phyloP scores from a whole-genome alignment of 2,888 invertebrate species.

The Lagria hirta region DNA sequence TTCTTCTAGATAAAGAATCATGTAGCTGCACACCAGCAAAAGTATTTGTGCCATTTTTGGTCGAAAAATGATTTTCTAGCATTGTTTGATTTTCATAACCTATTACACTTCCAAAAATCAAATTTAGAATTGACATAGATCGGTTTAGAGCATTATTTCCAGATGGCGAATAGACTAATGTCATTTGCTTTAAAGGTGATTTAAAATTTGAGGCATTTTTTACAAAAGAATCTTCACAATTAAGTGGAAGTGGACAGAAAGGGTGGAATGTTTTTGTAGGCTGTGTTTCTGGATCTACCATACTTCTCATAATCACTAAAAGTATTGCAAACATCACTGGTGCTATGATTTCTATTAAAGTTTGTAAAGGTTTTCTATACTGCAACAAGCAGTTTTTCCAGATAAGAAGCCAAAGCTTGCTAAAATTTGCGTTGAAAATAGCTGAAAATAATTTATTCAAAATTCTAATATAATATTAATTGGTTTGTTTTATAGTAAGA shows the following conservation, averaged over 20 bases:
- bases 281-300: conserved; percentile 60
- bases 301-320: conserved; percentile 68
- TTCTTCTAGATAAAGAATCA: conserved; percentile 54
- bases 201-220: too few species aligned
- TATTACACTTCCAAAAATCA: conserved; percentile 1
- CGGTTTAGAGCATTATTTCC: conserved; percentile 21
- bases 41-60: conserved; percentile 30
- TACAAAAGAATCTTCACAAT: too few species aligned
- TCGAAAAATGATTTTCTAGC: conserved; percentile 32
- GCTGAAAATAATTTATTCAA: too few species aligned
- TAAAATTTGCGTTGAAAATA: too few species aligned
- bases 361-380: conserved; percentile 69
- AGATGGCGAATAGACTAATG: conserved; percentile 34
- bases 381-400: conserved; percentile 85
- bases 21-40: conserved; percentile 64
- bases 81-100: conserved; percentile 29
- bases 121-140: conserved; percentile 24
- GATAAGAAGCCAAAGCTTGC: too few species aligned
- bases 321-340: conserved; percentile 68
- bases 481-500: too few species aligned
- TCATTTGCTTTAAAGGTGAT: too few species aligned
- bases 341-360: conserved; percentile 66
- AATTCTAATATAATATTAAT: too few species aligned
- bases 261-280: conserved; percentile 21
- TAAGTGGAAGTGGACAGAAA: conserved; percentile 43